Conservation (phyloP, 2,113 vertebrate species). For the Phocoena phocoena region DNA sequence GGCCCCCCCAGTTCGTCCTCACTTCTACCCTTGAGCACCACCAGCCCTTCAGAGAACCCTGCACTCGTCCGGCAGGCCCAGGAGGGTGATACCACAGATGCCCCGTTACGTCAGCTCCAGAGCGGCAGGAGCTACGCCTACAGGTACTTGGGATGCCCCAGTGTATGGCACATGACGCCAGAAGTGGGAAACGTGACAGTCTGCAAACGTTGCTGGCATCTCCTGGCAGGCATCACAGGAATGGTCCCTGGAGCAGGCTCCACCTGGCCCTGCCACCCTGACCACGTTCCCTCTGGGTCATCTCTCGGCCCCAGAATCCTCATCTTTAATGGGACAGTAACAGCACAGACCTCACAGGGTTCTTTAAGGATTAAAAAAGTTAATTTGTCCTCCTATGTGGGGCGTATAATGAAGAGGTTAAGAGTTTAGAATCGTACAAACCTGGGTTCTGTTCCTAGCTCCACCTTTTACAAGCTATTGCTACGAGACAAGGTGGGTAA, state of each 20-base stretch:
- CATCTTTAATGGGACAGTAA: neutral
- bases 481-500: neutral
- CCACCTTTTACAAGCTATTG: neutral
- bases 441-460: neutral
- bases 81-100: accelerated
- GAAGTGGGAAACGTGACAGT: accelerated
- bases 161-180: accelerated
- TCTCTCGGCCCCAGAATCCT: neutral
- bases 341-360: neutral
- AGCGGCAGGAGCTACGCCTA: neutral
- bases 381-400: neutral
- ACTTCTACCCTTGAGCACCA: neutral
- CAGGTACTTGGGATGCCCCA: accelerated
- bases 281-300: accelerated
- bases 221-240: too few relatives aligned
- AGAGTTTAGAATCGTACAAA: accelerated
- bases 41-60: neutral
- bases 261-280: neutral
- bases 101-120: accelerated
- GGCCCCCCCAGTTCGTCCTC: neutral
- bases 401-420: neutral
- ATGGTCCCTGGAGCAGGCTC: neutral
- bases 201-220: accelerated
- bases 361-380: neutral
- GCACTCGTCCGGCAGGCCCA: accelerated